Evolutionary conservation across 2,797 vertebrate genomes (phyloP).

Genomic region (Macrochelys suwanniensis): DNA sequence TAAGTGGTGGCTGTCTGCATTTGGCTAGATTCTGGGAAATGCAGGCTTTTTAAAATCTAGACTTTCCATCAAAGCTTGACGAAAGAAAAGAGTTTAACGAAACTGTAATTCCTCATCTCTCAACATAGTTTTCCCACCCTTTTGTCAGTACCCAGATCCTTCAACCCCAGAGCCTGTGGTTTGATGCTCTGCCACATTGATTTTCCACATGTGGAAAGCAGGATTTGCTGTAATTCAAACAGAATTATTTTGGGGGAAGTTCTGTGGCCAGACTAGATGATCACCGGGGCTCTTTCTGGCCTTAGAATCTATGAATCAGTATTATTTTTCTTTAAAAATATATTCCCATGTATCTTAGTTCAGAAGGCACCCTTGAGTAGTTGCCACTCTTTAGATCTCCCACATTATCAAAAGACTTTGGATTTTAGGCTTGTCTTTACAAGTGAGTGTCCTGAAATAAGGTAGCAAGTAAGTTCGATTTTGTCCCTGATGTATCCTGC

Average conservation of each 20-base stretch:
- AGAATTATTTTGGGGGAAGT: neutral
- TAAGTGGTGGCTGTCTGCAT: neutral
- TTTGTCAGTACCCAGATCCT: neutral
- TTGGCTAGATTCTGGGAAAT: slow-evolving; percentile 23
- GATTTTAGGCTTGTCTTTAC: neutral
- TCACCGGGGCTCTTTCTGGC: neutral
- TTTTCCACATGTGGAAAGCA: neutral
- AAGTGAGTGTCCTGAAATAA: neutral
- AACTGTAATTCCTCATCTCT: neutral
- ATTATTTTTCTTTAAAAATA: neutral
- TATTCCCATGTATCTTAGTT: neutral
- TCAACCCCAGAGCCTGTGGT: neutral
- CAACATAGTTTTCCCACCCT: slow-evolving; percentile 2
- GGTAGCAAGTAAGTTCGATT: neutral
- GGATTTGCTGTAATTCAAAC: neutral
- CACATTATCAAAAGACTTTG: neutral
- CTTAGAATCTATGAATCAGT: neutral
- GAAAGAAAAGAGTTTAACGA: neutral
- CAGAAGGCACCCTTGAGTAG: slow-evolving; percentile 13
- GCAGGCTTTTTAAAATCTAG: neutral
- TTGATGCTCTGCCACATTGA: neutral
- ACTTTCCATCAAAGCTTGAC: neutral
- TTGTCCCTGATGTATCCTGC: neutral
- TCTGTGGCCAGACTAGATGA: neutral
- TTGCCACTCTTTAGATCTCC: neutral